phyloP scores from a whole-genome alignment of 1,140 invertebrate species.

The Diabrotica virgifera region DNA sequence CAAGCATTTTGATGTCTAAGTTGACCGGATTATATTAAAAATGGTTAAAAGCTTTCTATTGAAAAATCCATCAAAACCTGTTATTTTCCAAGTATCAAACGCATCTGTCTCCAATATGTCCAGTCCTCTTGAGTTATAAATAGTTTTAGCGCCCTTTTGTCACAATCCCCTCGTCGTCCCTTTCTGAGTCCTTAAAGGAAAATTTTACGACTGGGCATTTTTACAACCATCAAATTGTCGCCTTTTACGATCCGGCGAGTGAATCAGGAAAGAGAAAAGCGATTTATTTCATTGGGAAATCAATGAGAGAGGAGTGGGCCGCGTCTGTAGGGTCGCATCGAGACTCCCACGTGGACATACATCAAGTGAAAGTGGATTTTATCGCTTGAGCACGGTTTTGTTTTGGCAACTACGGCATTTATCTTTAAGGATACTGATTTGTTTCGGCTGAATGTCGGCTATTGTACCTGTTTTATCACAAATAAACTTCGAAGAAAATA shows the following conservation, averaged over 20 bases:
- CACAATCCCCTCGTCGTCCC: conserved; percentile 4
- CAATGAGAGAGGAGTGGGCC: conserved; percentile 12
- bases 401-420: no score
- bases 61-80: neutral
- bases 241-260: conserved; percentile 28
- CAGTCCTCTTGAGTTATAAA: neutral
- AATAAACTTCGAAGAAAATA: no score
- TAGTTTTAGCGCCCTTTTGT: neutral
- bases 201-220: conserved; percentile 33
- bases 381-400: no score
- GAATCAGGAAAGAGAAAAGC: conserved; percentile 25
- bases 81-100: neutral
- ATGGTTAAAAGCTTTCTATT: neutral
- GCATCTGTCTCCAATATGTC: neutral
- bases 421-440: no score
- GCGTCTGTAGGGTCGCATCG: no score
- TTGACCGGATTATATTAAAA: no score
- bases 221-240: conserved; percentile 28
- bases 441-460: no score
- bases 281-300: conserved; percentile 30
- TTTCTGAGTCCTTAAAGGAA: conserved; percentile 16
- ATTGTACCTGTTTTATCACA: no score
- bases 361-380: no score
- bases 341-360: no score
- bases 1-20: no score